These are phyloP conservation scores for Aphelenchoides fujianensis DNA, from an alignment of 1,140 invertebrate genomes.

Conservation along the genomic window DNA sequence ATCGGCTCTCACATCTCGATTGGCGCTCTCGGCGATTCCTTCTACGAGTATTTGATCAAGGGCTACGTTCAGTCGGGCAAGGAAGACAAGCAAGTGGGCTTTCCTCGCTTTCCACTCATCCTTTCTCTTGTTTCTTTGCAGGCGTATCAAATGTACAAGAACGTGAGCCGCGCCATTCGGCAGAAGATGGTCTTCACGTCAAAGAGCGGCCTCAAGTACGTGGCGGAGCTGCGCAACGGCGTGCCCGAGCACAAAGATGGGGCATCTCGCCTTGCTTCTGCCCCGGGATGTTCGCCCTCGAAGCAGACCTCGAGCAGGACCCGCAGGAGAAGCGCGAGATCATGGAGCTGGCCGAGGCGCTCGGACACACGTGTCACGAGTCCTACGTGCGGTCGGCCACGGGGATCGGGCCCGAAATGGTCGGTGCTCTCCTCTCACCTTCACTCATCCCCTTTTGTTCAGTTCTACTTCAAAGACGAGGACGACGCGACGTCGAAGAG, in stretches of 20 bases:
- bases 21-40: conserved; percentile 92
- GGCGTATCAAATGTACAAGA: conserved; percentile 87
- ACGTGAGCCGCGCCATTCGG: conserved; percentile 69
- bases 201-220: conserved; percentile 68
- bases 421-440: not conserved
- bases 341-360: conserved; percentile 80
- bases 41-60: conserved; percentile 97
- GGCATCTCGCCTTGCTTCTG: conserved; percentile 90
- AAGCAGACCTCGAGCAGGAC: conserved; percentile 74
- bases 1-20: conserved; percentile 95
- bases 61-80: conserved; percentile 83
- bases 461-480: conserved; percentile 39
- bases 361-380: conserved; percentile 94
- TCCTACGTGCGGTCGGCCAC: conserved; percentile 74
- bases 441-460: not conserved
- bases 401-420: conserved; percentile 53
- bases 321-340: conserved; percentile 72
- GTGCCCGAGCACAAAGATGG: conserved; percentile 94
- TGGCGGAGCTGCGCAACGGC: conserved; percentile 88
- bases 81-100: conserved; percentile 54
- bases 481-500: conserved; percentile 44
- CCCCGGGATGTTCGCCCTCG: conserved; percentile 90
- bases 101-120: not conserved
- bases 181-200: conserved; percentile 52
- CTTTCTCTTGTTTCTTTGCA: too few species aligned